Evolutionary conservation across 2,888 invertebrate genomes (phyloP).

Genomic region (Charanyca ferruginea): DNA sequence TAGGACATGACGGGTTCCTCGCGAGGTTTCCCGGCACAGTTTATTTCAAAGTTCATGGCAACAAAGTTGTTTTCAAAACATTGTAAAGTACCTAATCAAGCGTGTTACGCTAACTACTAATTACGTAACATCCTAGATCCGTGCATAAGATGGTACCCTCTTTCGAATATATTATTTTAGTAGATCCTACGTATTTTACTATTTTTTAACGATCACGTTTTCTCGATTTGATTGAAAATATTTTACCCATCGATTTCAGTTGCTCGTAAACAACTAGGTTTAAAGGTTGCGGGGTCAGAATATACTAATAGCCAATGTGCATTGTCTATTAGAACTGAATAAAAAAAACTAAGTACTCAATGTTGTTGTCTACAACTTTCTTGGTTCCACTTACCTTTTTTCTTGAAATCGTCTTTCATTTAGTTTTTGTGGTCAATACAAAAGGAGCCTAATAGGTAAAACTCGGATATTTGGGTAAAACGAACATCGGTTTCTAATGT

Average conservation of each 20-base stretch:
- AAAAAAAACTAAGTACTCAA: no score
- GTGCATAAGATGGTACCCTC: background rate
- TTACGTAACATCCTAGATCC: background rate
- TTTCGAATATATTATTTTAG: no score
- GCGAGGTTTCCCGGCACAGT: no score
- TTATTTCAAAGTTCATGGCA: no score
- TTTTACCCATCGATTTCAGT: background rate
- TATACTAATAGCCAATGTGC: constrained; percentile 1
- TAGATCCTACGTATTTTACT: no score
- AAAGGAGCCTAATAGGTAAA: background rate
- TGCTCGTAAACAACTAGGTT: background rate
- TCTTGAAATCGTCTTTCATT: background rate
- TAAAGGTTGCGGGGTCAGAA: constrained; percentile 1
- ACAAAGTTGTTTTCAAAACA: no score
- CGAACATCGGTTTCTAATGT: constrained; percentile 4
- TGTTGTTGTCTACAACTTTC: constrained; percentile 8
- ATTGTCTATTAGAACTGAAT: constrained; percentile 19
- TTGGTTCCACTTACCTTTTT: constrained; percentile 6
- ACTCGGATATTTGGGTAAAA: no score
- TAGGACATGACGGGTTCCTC: no score
- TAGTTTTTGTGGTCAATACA: background rate
- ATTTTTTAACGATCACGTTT: no score
- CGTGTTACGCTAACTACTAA: background rate
- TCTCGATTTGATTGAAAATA: background rate
- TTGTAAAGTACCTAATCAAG: no score